phyloP scores from a whole-genome alignment of 2,888 invertebrate genomes.

The Polydrusus tereticollis region DNA sequence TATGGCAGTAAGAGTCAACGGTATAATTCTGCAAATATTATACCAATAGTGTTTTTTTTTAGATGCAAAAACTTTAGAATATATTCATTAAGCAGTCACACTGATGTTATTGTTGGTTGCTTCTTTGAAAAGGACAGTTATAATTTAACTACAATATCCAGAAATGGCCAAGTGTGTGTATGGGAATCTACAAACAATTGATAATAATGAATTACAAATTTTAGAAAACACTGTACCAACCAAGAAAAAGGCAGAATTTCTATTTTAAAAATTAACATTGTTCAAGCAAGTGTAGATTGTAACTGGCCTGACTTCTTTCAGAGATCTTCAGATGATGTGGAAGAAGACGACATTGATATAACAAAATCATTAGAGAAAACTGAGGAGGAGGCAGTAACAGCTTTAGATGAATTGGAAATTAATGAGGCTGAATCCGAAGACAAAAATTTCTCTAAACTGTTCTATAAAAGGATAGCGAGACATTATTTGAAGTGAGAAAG shows the following conservation, averaged over 20 bases:
- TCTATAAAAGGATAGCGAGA: slow-evolving; percentile 78
- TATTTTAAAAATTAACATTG: neutral
- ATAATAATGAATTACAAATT: slow-evolving; percentile 76
- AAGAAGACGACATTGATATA: slow-evolving; percentile 78
- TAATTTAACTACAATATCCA: slow-evolving; percentile 85
- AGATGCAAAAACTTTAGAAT: slow-evolving; percentile 79
- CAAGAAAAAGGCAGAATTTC: slow-evolving; percentile 65
- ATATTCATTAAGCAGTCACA: slow-evolving; percentile 86
- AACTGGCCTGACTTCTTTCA: no score
- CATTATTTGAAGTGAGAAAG: slow-evolving; percentile 82
- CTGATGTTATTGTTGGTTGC: slow-evolving; percentile 85
- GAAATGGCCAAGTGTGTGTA: slow-evolving; percentile 85
- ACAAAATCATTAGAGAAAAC: slow-evolving; percentile 72
- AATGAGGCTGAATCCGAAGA: slow-evolving; percentile 64
- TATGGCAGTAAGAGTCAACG: no score
- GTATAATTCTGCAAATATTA: no score
- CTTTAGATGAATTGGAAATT: slow-evolving; percentile 67
- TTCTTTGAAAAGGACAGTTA: slow-evolving; percentile 91
- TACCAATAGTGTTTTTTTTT: no score
- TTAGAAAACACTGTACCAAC: slow-evolving; percentile 66
- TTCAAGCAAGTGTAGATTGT: no score
- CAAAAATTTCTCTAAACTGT: slow-evolving; percentile 67
- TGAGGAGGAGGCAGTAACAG: slow-evolving; percentile 63
- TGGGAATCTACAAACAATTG: slow-evolving; percentile 91
- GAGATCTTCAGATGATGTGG: slow-evolving; percentile 68